Percentiles rank a stretch among this genome's conserved stretches.
These are phyloP conservation scores for Actinostola sp. DNA, from an alignment of 92 coral and sea anemone species.

Conservation along the genomic window DNA sequence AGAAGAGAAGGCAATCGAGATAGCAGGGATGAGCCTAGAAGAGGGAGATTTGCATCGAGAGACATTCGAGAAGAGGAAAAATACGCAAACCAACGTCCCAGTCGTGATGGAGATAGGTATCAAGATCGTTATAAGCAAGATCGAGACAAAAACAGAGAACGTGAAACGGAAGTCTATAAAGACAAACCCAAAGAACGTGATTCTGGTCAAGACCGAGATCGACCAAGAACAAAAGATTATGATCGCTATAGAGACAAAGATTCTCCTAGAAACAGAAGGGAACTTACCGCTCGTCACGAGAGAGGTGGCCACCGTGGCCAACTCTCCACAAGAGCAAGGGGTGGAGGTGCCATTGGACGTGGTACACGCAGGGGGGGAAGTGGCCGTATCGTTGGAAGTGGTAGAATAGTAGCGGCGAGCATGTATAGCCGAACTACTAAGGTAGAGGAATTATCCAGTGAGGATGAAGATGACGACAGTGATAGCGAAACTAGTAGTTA, in stretches of 20 bases:
- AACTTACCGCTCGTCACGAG: slow-evolving; percentile 9
- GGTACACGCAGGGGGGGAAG: slow-evolving; percentile 68
- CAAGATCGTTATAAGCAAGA: slow-evolving; percentile 32
- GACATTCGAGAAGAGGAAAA: slow-evolving; percentile 18
- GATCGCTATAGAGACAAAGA: slow-evolving; percentile 24
- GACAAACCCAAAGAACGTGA: slow-evolving; percentile 26
- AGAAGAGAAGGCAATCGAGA: slow-evolving; percentile 17
- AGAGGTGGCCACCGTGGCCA: slow-evolving; percentile 43
- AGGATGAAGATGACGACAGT: slow-evolving; percentile 67
- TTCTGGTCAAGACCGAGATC: slow-evolving; percentile 8
- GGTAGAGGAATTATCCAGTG: slow-evolving; percentile 65
- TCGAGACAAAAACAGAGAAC: slow-evolving; percentile 11
- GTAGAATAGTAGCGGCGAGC: slow-evolving; percentile 63
- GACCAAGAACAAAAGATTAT: neutral
- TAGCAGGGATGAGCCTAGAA: slow-evolving; percentile 18
- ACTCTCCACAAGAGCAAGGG: slow-evolving; percentile 68
- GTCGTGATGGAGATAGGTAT: slow-evolving; percentile 27
- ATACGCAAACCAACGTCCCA: slow-evolving; percentile 9
- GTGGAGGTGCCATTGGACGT: slow-evolving; percentile 61
- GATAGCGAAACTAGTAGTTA: slow-evolving; percentile 80
- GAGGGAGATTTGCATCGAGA: slow-evolving; percentile 3
- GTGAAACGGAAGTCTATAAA: slow-evolving; percentile 11
- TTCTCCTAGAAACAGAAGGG: neutral
- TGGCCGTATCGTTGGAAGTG: slow-evolving; percentile 79
- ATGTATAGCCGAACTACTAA: slow-evolving; percentile 50